phyloP scores from a whole-genome alignment of 2,113 vertebrate genomes.

The Coptodon bakossiorum region DNA sequence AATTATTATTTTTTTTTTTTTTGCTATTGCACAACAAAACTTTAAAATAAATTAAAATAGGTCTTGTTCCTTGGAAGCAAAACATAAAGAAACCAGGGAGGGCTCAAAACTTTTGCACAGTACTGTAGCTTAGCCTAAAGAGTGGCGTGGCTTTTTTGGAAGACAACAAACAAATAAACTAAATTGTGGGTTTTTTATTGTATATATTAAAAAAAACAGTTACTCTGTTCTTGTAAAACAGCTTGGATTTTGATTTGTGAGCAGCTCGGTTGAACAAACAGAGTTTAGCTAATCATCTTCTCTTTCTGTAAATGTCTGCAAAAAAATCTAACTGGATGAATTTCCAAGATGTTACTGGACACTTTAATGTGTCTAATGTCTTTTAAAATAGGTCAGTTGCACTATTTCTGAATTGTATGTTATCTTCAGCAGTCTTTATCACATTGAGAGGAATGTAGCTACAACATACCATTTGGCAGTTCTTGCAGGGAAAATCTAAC shows the following conservation, averaged over 20 bases:
- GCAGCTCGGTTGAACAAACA: not conserved
- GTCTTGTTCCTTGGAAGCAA: not conserved
- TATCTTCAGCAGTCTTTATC: not conserved
- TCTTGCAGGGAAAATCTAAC: slow-evolving; percentile 30
- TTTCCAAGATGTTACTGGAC: not conserved
- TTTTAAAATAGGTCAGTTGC: not conserved
- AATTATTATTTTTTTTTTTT: not conserved
- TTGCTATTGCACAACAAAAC: not conserved
- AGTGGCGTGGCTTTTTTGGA: not conserved
- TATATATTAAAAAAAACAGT: not conserved
- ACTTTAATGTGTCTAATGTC: not conserved
- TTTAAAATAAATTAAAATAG: not conserved
- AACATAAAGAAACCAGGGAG: not conserved
- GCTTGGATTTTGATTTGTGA: not conserved
- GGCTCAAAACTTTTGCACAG: not conserved
- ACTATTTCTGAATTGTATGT: not conserved
- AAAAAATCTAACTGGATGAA: not conserved
- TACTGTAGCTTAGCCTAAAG: not conserved
- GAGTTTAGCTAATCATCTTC: not conserved
- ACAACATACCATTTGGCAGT: not conserved
- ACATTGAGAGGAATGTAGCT: not conserved
- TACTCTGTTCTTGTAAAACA: not conserved
- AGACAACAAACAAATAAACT: not conserved
- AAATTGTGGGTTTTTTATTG: not conserved
- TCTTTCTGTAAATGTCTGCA: not conserved